phyloP scores from a whole-genome alignment of 2,797 vertebrate genomes.

The Lutjanus campechanus region DNA sequence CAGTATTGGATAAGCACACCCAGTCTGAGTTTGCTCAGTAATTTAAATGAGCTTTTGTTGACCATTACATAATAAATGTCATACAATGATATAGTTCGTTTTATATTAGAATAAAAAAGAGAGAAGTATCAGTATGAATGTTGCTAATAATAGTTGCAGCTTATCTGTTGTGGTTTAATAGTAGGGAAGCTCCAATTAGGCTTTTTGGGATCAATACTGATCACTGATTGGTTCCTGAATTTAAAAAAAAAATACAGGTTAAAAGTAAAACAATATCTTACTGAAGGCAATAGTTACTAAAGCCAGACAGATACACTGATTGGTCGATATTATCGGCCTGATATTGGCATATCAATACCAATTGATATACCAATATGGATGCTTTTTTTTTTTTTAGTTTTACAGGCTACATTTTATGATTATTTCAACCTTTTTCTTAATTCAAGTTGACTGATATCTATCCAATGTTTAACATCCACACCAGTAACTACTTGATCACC shows the following conservation, averaged over 20 bases:
- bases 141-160: not conserved
- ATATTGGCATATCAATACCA: no score
- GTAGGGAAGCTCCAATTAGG: not conserved
- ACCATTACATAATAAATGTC: not conserved
- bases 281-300: not conserved
- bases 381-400: no score
- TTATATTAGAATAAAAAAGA: not conserved
- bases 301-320: no score
- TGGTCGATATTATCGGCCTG: no score
- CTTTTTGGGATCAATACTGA: not conserved
- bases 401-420: no score
- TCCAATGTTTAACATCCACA: no score
- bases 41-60: not conserved
- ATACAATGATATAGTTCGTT: not conserved
- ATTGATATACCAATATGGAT: no score
- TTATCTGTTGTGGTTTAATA: no score
- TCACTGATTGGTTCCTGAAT: not conserved
- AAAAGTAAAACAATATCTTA: not conserved
- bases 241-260: not conserved
- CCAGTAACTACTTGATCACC: no score
- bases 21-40: not conserved
- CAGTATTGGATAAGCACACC: not conserved
- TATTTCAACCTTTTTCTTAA: no score
- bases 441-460: no score
- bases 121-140: not conserved